Conservation (phyloP, 2,797 vertebrate species). For the Gila robusta region DNA sequence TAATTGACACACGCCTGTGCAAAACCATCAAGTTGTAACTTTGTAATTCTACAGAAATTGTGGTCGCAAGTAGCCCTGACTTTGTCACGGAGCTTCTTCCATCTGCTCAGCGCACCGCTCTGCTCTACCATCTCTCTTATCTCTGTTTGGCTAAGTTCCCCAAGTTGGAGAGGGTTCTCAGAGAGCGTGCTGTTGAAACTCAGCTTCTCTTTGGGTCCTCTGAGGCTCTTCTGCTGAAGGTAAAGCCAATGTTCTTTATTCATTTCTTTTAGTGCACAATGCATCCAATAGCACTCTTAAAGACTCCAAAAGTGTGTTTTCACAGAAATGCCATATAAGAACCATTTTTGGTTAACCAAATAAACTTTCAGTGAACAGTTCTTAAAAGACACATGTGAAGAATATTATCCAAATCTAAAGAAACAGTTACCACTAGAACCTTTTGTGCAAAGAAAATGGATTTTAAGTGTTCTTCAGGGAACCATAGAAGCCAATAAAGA, state of each 20-base stretch:
- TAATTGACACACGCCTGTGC: not conserved
- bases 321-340: too few species aligned
- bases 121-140: conserved; percentile 35
- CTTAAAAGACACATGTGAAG: too few species aligned
- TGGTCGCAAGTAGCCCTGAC: too few species aligned
- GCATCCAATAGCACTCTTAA: not conserved
- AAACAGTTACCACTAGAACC: too few species aligned
- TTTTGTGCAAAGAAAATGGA: too few species aligned
- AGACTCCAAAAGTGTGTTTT: not conserved
- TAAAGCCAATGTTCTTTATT: not conserved
- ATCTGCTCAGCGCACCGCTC: not conserved
- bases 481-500: too few species aligned
- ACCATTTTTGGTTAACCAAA: too few species aligned
- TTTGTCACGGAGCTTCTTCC: not conserved
- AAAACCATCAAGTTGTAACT: not conserved
- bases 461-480: too few species aligned
- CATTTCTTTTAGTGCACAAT: not conserved
- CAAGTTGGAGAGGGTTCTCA: conserved; percentile 8
- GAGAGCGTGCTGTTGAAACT: conserved; percentile 1
- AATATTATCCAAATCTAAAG: too few species aligned
- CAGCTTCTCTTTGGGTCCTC: conserved; percentile 1
- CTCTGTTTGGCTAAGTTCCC: conserved; percentile 34
- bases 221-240: conserved; percentile 32
- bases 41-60: not conserved
- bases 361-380: too few species aligned